Conservation (phyloP, 2,797 vertebrate genomes). For the Eremophila alpestris region DNA sequence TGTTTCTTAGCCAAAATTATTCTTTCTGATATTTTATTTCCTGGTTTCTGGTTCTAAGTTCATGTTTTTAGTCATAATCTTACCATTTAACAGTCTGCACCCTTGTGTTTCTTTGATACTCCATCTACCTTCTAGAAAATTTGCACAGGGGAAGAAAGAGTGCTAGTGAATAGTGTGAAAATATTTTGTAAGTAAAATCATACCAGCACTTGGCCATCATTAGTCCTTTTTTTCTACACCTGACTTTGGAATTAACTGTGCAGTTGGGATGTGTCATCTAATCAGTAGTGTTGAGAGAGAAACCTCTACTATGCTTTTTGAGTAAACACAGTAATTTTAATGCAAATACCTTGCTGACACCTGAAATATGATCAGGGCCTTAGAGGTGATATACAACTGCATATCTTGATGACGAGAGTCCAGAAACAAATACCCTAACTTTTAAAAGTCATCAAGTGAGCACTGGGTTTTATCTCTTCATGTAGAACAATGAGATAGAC, state of each 20-base stretch:
- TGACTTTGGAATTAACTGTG: neutral
- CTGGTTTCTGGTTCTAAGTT: neutral
- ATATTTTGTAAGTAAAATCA: neutral
- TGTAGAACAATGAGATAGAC: conserved; percentile 4
- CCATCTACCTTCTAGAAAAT: neutral
- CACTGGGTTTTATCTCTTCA: conserved; percentile 8
- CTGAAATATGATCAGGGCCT: neutral
- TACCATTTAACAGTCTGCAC: neutral
- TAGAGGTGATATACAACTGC: neutral
- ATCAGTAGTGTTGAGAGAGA: neutral
- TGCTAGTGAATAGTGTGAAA: neutral
- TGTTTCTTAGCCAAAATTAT: neutral
- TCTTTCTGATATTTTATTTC: neutral
- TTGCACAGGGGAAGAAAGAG: neutral
- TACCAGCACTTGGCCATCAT: neutral
- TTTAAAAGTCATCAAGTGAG: neutral
- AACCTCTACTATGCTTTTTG: neutral
- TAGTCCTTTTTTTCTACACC: neutral
- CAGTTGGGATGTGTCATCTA: neutral
- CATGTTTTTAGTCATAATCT: neutral
- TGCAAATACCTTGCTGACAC: neutral
- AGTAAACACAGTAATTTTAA: neutral
- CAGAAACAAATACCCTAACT: neutral
- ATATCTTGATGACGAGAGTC: neutral
- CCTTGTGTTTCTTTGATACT: neutral